Evolutionary conservation across 2,888 invertebrate species (phyloP).

Genomic region (Morpho achilles): DNA sequence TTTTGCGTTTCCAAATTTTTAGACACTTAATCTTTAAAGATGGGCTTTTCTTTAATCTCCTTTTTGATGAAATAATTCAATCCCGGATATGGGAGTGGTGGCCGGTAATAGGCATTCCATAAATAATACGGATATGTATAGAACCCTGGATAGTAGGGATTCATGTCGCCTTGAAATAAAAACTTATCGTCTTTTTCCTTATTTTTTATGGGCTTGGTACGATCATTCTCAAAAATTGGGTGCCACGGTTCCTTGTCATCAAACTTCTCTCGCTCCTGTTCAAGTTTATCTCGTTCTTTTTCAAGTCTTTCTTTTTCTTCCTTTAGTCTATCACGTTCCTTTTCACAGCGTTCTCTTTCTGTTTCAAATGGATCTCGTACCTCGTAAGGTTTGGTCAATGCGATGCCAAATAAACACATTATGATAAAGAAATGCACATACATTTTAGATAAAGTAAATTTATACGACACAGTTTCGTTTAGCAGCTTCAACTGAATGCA

Average conservation of each 20-base stretch:
- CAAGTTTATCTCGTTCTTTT: conserved; percentile 13
- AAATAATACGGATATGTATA: conserved; percentile 46
- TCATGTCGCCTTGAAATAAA: conserved; percentile 26
- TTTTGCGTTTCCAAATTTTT: too few species aligned
- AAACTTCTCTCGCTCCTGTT: conserved; percentile 16
- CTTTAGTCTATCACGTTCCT: neutral
- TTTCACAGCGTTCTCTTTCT: conserved; percentile 3
- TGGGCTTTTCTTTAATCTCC: conserved; percentile 37
- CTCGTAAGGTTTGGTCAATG: conserved; percentile 12
- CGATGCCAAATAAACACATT: conserved; percentile 8
- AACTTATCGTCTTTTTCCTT: conserved; percentile 46
- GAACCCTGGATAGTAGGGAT: conserved; percentile 38
- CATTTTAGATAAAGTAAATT: conserved; percentile 10
- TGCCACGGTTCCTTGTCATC: conserved; percentile 32
- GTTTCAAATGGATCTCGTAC: conserved; percentile 1
- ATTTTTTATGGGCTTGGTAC: conserved; percentile 38
- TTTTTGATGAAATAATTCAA: conserved; percentile 40
- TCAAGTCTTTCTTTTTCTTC: neutral
- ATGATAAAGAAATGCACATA: conserved; percentile 6
- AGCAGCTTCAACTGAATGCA: neutral
- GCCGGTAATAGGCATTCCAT: conserved; percentile 33
- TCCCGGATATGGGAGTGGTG: conserved; percentile 35
- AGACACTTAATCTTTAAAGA: conserved; percentile 1
- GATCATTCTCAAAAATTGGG: conserved; percentile 37
- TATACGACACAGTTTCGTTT: neutral